Percentiles rank a stretch among this genome's conserved stretches.
These are phyloP conservation scores for Pseudocheirus occidentalis DNA, from an alignment of 2,797 vertebrate species.

Conservation along the genomic window DNA sequence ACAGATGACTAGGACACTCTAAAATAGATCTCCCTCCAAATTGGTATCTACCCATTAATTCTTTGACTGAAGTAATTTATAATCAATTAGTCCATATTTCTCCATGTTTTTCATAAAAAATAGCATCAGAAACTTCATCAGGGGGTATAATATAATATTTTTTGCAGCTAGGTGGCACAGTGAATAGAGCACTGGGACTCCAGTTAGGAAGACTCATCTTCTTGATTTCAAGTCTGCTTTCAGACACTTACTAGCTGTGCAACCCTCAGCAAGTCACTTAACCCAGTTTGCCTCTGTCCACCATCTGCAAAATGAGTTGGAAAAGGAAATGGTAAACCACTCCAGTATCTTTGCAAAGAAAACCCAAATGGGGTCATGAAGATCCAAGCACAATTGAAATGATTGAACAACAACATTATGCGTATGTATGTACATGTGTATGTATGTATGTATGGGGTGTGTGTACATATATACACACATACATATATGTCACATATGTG, in stretches of 20 bases:
- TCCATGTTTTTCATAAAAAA: neutral
- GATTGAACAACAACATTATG: neutral
- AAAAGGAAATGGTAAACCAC: neutral
- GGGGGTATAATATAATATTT: neutral
- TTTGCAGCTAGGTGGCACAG: neutral
- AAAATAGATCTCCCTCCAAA: neutral
- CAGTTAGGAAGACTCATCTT: neutral
- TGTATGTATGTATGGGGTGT: too few species aligned
- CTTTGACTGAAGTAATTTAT: neutral
- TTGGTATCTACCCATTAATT: neutral
- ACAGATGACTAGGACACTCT: neutral
- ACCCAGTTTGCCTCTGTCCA: neutral
- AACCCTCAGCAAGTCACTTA: neutral
- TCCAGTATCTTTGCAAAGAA: neutral
- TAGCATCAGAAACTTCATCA: neutral
- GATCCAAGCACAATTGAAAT: neutral
- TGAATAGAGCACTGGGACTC: neutral
- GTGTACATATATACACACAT: neutral
- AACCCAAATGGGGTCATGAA: neutral
- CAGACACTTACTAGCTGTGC: neutral
- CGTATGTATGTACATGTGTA: too few species aligned
- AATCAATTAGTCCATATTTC: neutral
- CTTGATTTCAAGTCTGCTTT: neutral
- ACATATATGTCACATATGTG: too few species aligned
- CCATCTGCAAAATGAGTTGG: neutral